Conservation (phyloP, 2,888 invertebrate genomes). For the Platerodrilus igneus region DNA sequence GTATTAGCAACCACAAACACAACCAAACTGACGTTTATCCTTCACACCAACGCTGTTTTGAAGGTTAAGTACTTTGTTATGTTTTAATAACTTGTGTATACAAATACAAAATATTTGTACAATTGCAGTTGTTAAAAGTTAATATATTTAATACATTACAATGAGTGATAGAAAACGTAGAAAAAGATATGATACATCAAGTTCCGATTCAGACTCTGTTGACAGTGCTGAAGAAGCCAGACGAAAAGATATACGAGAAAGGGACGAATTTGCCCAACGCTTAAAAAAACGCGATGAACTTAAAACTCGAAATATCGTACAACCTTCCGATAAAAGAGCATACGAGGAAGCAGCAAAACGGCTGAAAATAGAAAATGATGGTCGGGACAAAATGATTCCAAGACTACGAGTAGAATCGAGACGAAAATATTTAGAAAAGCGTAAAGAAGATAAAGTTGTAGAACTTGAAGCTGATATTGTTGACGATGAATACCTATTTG, state of each 20-base stretch:
- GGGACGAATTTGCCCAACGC: conserved; percentile 90
- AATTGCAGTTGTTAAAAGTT: too few relatives aligned
- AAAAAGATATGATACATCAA: conserved; percentile 50
- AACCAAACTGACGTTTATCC: too few relatives aligned
- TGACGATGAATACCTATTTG: conserved; percentile 95
- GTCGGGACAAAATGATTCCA: conserved; percentile 80
- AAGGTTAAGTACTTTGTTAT: too few relatives aligned
- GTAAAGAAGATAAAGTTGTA: conserved; percentile 92
- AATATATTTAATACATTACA: too few relatives aligned
- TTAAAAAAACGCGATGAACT: conserved; percentile 86
- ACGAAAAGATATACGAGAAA: conserved; percentile 78
- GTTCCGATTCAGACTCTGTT: conserved; percentile 54
- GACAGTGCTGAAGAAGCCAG: conserved; percentile 79
- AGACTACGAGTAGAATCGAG: conserved; percentile 87
- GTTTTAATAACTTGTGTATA: too few relatives aligned
- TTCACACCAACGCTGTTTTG: too few relatives aligned
- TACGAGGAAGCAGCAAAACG: conserved; percentile 88
- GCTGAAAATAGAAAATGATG: conserved; percentile 80
- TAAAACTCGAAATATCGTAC: conserved; percentile 75
- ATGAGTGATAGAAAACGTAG: conserved; percentile 46
- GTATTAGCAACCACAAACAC: too few relatives aligned
- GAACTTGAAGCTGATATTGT: conserved; percentile 92
- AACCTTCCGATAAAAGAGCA: conserved; percentile 62
- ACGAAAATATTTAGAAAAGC: conserved; percentile 88
- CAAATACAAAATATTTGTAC: too few relatives aligned